A percentile compares a stretch with the other conserved stretches of the same genome.
phyloP scores from a whole-genome alignment of 2,797 vertebrate species.

The Cossypha heuglini region DNA sequence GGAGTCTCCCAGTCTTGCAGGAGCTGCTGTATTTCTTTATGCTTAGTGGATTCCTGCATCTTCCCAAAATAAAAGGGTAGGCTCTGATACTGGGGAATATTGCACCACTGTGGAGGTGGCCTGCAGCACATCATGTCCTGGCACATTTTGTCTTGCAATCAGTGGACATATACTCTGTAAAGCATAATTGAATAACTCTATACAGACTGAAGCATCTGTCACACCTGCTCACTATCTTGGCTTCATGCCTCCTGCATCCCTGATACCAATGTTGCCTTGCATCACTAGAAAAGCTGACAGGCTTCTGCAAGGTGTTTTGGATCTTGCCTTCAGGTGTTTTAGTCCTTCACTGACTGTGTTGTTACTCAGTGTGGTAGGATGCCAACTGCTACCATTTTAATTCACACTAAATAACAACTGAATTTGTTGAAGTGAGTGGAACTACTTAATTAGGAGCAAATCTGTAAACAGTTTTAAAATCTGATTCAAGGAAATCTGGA shows the following conservation, averaged over 20 bases:
- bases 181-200: not conserved
- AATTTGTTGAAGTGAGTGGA: not conserved
- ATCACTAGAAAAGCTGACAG: not conserved
- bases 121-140: not conserved
- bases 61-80: not conserved
- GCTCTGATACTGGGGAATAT: not conserved
- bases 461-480: not conserved
- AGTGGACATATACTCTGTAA: not conserved
- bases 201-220: not conserved
- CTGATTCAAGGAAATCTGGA: not conserved
- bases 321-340: not conserved
- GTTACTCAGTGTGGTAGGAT: not conserved
- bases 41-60: rapidly evolving
- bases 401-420: not conserved
- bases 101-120: not conserved
- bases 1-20: not conserved
- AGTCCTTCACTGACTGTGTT: not conserved
- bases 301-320: not conserved
- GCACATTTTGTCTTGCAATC: not conserved
- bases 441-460: not conserved
- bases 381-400: not conserved
- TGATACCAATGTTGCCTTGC: not conserved
- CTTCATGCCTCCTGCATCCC: not conserved
- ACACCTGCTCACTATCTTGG: not conserved
- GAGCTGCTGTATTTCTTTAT: not conserved